Evolutionary conservation across 1,140 invertebrate genomes (phyloP), one percentile per base, ranked within the genome.

Genomic region (Musca domestica): DNA sequence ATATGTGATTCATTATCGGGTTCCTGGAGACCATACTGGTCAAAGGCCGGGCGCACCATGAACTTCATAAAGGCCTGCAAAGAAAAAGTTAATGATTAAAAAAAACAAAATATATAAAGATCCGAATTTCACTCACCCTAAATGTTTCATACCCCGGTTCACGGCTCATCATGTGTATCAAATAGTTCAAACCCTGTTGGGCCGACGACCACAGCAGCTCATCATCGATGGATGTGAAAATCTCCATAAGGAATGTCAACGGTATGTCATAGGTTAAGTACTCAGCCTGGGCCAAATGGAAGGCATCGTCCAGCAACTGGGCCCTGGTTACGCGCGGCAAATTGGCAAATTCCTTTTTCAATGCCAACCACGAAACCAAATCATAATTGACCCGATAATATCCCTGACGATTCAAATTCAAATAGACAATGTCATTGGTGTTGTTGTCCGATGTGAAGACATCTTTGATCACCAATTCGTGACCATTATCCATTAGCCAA

Each of bases 331-430:
- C 82, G 0, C 87, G 81, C 0, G 84, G 82, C 12, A 83, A 61
- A 0, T 74, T 74, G 51, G 84, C 85, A 0, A 90, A 82, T 27
- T 87, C 84, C 6, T 83, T 71, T n/a, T 85, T 86, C 0, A 93
- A 78, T 0, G 84, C 74, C 27, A 83, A 73, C 92, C 91, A 93
- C 73, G 90, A 90, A 1, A 76, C 71, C 47, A 83, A 72, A 67
- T 92, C 89, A 73, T 93, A 93, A 78, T 92, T 93, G 0, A 92
- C 90, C 14, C 89, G 81, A 74, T 90, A 92, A 75, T 90, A 91
- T 5, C 88, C 89, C 85, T 78, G 71, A 0, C 81, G 70, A 69
- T 81, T 77, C 17, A 83, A 61, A 69, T 82, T 82, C 41, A 82
- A 20, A 19, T 80, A 78, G 41, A 82, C 67, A 1, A 74, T 70